Percentiles rank a stretch among this genome's conserved stretches.
Evolutionary conservation across 2,888 invertebrate species (phyloP).

Genomic region (Gortyna flavago): DNA sequence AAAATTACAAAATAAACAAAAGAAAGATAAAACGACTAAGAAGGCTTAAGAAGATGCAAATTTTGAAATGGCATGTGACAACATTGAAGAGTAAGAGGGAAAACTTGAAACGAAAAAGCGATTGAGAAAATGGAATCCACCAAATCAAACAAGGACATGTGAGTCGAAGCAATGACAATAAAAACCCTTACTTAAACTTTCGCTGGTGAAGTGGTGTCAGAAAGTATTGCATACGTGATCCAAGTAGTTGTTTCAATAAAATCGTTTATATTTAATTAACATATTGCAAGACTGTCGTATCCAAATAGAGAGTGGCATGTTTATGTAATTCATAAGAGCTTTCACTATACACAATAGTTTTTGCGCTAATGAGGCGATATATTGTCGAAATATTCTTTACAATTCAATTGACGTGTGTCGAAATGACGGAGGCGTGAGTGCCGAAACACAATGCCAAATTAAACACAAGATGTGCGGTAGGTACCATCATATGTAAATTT

Average conservation of each 20-base stretch:
- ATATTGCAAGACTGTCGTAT: slow-evolving; percentile 8
- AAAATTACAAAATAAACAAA: slow-evolving; percentile 3
- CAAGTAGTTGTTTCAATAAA: background rate
- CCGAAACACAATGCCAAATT: slow-evolving; percentile 1
- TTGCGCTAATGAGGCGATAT: slow-evolving; percentile 42
- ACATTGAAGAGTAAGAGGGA: background rate
- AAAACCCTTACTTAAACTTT: background rate
- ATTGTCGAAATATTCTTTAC: slow-evolving; percentile 42
- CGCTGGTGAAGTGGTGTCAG: background rate
- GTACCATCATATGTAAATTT: background rate
- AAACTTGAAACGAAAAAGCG: background rate
- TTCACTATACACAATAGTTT: slow-evolving; percentile 17
- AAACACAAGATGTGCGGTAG: background rate
- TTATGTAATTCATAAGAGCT: slow-evolving; percentile 35
- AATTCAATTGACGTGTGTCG: slow-evolving; percentile 31
- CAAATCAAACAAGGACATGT: background rate
- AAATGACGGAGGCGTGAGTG: slow-evolving; percentile 2
- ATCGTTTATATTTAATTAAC: slow-evolving; percentile 31
- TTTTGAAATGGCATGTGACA: background rate
- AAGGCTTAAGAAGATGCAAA: background rate
- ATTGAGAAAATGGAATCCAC: background rate
- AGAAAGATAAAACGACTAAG: background rate
- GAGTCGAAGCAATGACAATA: background rate
- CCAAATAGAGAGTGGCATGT: slow-evolving; percentile 51
- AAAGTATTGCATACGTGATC: background rate